Conservation (phyloP, 2,113 vertebrate species). For the Gymnogyps californianus region DNA sequence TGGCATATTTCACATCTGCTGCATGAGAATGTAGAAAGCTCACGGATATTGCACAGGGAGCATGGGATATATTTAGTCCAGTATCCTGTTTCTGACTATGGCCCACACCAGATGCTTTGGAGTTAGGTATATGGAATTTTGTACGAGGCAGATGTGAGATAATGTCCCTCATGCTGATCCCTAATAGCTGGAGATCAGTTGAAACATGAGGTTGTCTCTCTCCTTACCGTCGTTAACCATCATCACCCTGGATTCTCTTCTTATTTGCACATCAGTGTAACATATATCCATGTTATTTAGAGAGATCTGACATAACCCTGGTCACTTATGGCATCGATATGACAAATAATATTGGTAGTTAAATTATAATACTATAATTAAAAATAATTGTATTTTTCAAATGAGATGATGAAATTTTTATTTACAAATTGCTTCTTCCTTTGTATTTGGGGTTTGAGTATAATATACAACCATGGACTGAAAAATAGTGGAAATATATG, state of each 20-base stretch:
- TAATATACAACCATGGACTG: neutral
- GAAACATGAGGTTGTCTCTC: neutral
- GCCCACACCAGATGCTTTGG: neutral
- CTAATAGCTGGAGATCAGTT: neutral
- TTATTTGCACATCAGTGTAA: neutral
- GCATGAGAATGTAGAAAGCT: neutral
- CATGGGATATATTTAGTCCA: neutral
- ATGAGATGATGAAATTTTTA: neutral
- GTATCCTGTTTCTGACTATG: neutral
- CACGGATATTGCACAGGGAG: neutral
- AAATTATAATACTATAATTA: neutral
- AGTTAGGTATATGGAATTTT: neutral
- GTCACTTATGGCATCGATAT: neutral
- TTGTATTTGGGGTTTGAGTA: neutral
- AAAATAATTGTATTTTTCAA: neutral
- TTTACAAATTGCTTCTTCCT: neutral
- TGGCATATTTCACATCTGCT: neutral
- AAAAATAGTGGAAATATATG: neutral
- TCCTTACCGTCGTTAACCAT: neutral
- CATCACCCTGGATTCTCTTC: neutral
- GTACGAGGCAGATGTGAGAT: neutral
- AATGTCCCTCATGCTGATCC: neutral
- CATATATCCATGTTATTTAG: neutral
- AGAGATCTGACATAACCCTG: neutral
- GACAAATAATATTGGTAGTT: neutral